These are phyloP conservation scores for Aporophyla lueneburgensis DNA, from an alignment of 2,888 invertebrate species.

Conservation along the genomic window DNA sequence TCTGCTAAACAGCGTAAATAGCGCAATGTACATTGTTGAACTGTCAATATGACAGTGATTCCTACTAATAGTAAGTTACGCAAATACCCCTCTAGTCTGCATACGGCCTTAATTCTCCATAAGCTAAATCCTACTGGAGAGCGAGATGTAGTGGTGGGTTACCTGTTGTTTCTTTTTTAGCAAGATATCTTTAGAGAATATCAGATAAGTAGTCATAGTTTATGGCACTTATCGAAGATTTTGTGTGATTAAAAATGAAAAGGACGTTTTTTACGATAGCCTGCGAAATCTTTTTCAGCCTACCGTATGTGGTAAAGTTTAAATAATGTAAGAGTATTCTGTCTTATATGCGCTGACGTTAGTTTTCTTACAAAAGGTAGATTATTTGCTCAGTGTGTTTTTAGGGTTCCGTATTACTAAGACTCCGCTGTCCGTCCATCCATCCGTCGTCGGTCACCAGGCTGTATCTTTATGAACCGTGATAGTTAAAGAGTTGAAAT, in stretches of 20 bases:
- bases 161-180: conserved; percentile 33
- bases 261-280: conserved; percentile 42
- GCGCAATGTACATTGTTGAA: no score
- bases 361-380: conserved; percentile 16
- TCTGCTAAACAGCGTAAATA: no score
- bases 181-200: conserved; percentile 42
- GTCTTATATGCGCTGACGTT: conserved; percentile 4
- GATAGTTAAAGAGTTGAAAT: no score
- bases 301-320: conserved; percentile 4
- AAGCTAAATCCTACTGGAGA: conserved; percentile 52
- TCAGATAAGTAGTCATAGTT: conserved; percentile 52
- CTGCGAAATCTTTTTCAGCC: conserved; percentile 15
- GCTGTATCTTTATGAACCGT: no score
- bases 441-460: no score
- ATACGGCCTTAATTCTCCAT: conserved; percentile 27
- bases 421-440: no score
- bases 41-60: no score
- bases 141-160: conserved; percentile 10
- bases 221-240: conserved; percentile 44
- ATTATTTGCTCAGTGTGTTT: background rate
- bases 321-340: conserved; percentile 21
- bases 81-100: background rate
- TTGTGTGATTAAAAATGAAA: conserved; percentile 40
- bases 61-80: no score
- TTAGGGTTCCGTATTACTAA: no score